Evolutionary conservation across 2,888 invertebrate species (phyloP), one percentile per base, ranked within the genome.

Genomic region (Hyles lineata): DNA sequence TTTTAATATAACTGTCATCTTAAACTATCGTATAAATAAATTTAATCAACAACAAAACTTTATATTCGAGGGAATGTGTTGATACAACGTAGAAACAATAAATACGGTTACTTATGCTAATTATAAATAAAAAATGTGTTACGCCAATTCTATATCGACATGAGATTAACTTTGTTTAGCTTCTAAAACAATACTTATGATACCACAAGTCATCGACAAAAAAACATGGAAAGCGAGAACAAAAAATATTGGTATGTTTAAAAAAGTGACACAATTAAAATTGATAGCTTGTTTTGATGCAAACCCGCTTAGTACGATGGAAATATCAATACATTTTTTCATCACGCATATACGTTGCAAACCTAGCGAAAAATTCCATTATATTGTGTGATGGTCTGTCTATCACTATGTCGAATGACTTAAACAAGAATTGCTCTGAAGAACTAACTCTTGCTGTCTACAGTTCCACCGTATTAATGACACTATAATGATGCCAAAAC

Each of bases 51-150:
- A 23, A 21, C 43, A 67, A 50, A 23, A 67, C 35, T n/a, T 43
- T 67, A 23, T 43, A 67, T 67, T 50, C 67, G 67, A 50, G 50
- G 67, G 67, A 67, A 67, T 67, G 67, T 67, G 23, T 67, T 25
- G 35, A n/a, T 32, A 50, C 17, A 50, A 50, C 32, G 67, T 17
- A 67, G 11, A 23, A n/a, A 55, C 55, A 67, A 43, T 23, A 67
- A 43, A 67, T 50, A 63, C 43, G 43, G 23, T 23, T 17, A 32
- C 67, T 50, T 67, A 67, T 15, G 11, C 67, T 67, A 50, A 43
- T 21, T 8, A 43, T 15, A 19, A 62, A 62, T 29, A 32, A n/a
- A 62, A 60, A 21, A 60, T 35, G 11, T 43, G 43, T 43, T 43
- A 15, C 43, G 15, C 15, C 11, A 43, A 43, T 43, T 60, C 23